Percentiles rank a stretch among this genome's conserved stretches.
Evolutionary conservation across 2,797 vertebrate species (phyloP).

Genomic region (Picus viridis): DNA sequence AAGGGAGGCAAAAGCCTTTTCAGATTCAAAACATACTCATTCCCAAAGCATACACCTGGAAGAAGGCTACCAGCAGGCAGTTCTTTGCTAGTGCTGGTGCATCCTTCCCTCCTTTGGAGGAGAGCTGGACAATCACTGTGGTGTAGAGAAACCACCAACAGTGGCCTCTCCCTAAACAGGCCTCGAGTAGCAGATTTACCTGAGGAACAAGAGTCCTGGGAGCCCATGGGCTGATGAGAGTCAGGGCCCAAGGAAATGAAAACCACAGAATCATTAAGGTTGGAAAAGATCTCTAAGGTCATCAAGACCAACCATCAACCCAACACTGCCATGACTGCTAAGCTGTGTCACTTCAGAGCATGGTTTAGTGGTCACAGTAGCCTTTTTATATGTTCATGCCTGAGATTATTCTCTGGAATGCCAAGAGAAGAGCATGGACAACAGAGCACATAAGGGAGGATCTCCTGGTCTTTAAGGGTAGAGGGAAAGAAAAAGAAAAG

Average conservation of each 20-base stretch:
- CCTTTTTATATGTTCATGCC: neutral
- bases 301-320: too few species aligned
- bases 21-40: neutral
- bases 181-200: neutral
- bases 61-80: neutral
- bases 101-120: neutral
- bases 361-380: neutral
- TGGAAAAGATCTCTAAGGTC: too few species aligned
- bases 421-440: neutral
- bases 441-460: neutral
- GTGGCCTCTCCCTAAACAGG: neutral
- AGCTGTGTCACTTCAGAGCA: too few species aligned
- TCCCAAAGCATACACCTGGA: neutral
- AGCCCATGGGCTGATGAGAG: neutral
- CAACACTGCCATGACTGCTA: too few species aligned
- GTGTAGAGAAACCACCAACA: neutral
- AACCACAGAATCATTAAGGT: too few species aligned
- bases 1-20: neutral
- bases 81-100: neutral
- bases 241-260: neutral
- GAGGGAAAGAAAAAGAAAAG: neutral
- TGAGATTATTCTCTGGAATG: neutral
- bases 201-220: neutral
- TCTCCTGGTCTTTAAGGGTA: neutral
- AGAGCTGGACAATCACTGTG: neutral